Base-by-base conservation (phyloP, 1,140 invertebrate species). In the Lanistes nyassanus region DNA sequence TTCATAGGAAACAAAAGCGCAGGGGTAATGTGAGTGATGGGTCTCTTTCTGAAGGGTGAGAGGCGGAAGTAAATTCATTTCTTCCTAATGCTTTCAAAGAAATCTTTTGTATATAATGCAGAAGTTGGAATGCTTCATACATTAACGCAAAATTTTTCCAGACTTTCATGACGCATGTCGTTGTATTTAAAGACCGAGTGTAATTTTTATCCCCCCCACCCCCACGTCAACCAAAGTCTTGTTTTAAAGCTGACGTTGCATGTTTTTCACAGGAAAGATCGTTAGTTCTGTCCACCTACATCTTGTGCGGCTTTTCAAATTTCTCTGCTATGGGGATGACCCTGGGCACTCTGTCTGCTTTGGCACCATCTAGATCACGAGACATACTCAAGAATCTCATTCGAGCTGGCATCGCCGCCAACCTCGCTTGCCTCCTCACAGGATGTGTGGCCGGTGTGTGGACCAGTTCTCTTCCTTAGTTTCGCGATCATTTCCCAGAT, bases 251-350 rank as follows among this genome's bases (percentile, higher is more conserved):
- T 60, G 29, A 26, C 1, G 56, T 23, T 60, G n/a, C 2, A 19
- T 60, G n/a, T 26, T 31, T 71, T 26, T 74, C 58, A 56, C 70
- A 95, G 94, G 86, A 88, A 6, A 90, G 95, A 85, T 92, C 93
- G 64, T 92, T 94, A 81, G 92, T 93, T 0, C 96, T 99, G 53
- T 94, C 96, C 0, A 98, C 97, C 0, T 99, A 94, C 85, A 95
- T 97, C 0, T 92, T 99, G 21, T 98, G 97, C 85, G 97, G 97
- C 0, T 99, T 99, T 90, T 94, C 97, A 0, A 99, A 99, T 91
- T 94, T 97, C 4, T 92, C 93, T 0, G 95, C 96, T 0, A 92
- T 98, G 37, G 97, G 96, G 3, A 96, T 98, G 56, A 92, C 95
- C 86, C 92, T 98, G 16, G 96, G 95, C 0, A 92, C 92, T 0